Percentiles rank a stretch among this genome's conserved stretches.
Conservation (phyloP, 2,888 invertebrate species). For the Rhopalosiphum nymphaeae region DNA sequence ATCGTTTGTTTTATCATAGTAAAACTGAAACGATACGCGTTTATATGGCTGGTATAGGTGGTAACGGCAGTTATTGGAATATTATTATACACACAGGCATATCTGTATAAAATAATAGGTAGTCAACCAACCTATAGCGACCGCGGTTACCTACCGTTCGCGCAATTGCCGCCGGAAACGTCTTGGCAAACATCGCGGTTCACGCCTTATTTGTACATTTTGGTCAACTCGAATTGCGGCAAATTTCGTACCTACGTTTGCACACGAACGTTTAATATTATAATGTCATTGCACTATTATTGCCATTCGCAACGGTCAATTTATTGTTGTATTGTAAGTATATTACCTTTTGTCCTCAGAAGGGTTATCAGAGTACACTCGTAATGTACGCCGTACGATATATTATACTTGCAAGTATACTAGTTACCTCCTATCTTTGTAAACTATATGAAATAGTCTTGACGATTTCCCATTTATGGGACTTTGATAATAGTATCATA, state of each 20-base stretch:
- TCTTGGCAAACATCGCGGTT: slow-evolving; percentile 1
- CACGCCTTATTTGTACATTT: slow-evolving; percentile 1
- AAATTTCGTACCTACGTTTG: background rate
- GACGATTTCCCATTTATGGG: too few species aligned
- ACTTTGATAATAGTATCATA: too few species aligned
- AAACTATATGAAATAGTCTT: too few species aligned
- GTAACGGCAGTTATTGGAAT: background rate
- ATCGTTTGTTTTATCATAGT: background rate
- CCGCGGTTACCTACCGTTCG: background rate
- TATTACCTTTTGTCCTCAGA: background rate
- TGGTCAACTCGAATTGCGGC: background rate
- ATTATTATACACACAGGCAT: background rate
- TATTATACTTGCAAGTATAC: background rate
- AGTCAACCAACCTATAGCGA: background rate
- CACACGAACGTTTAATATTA: background rate
- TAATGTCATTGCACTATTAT: background rate
- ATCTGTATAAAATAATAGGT: background rate
- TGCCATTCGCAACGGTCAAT: background rate
- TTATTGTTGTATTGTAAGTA: background rate
- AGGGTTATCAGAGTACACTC: background rate
- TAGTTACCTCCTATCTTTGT: too few species aligned
- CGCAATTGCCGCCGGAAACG: background rate
- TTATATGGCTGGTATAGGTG: background rate
- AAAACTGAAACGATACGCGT: background rate
- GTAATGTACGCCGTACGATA: background rate